Evolutionary conservation across 2,113 vertebrate genomes (phyloP).

Genomic region (Burhinus oedicnemus): DNA sequence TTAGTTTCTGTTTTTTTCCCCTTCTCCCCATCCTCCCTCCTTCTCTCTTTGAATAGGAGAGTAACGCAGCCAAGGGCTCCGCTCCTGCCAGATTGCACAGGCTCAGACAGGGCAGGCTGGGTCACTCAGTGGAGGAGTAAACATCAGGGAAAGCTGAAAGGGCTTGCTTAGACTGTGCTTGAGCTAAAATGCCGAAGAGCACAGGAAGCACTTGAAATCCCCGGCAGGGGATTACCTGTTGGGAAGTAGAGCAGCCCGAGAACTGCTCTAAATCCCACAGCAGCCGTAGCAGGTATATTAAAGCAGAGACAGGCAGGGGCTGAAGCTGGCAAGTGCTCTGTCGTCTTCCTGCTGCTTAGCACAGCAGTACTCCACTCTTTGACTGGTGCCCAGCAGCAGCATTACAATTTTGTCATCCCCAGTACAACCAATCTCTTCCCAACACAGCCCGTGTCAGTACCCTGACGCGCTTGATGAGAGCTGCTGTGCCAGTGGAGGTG

Average conservation of each 20-base stretch:
- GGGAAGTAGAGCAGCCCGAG: background rate
- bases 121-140: background rate
- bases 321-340: background rate
- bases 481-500: background rate
- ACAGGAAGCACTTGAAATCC: background rate
- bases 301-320: background rate
- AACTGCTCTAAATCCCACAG: background rate
- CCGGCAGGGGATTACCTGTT: background rate
- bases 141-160: background rate
- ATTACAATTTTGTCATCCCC: background rate
- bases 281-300: background rate
- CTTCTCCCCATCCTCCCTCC: background rate
- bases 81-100: background rate
- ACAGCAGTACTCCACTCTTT: background rate
- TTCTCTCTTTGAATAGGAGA: background rate
- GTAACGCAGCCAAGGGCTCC: background rate
- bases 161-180: background rate
- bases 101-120: background rate
- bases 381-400: background rate
- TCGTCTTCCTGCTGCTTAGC: background rate
- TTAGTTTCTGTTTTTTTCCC: background rate
- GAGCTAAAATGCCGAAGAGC: background rate
- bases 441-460: background rate
- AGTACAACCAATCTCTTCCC: background rate
- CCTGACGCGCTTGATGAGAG: accelerated